phyloP scores from a whole-genome alignment of 35 echinoderm and acorn worm species.

The Eucidaris tribuloides region DNA sequence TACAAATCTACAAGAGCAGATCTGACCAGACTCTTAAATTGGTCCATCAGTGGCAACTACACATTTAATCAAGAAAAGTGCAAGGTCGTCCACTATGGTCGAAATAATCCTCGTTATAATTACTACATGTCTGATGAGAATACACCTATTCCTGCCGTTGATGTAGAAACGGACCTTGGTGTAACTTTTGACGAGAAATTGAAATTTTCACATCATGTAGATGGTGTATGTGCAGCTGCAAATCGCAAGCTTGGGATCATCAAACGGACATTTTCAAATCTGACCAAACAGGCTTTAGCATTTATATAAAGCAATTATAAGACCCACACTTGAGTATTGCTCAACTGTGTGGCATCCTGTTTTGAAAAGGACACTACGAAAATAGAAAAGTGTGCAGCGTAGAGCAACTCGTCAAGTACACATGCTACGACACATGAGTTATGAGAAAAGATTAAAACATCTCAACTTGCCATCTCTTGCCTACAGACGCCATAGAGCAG shows the following conservation, averaged over 20 bases:
- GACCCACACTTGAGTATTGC: not conserved
- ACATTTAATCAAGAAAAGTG: not conserved
- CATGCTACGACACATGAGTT: no score
- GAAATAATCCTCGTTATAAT: not conserved
- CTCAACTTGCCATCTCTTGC: no score
- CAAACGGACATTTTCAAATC: not conserved
- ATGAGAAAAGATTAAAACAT: no score
- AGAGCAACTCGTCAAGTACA: not conserved
- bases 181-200: not conserved
- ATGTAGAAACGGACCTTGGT: not conserved
- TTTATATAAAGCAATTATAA: not conserved
- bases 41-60: not conserved
- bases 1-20: not conserved
- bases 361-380: not conserved
- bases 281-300: not conserved
- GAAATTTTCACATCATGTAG: not conserved
- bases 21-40: not conserved
- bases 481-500: no score
- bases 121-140: not conserved
- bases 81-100: not conserved
- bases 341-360: not conserved
- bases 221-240: not conserved
- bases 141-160: not conserved
- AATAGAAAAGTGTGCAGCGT: not conserved
- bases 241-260: not conserved